Percentiles rank a stretch among this genome's conserved stretches.
These are phyloP conservation scores for Forbesichthys agassizii DNA, from an alignment of 2,113 vertebrate genomes.

Conservation along the genomic window DNA sequence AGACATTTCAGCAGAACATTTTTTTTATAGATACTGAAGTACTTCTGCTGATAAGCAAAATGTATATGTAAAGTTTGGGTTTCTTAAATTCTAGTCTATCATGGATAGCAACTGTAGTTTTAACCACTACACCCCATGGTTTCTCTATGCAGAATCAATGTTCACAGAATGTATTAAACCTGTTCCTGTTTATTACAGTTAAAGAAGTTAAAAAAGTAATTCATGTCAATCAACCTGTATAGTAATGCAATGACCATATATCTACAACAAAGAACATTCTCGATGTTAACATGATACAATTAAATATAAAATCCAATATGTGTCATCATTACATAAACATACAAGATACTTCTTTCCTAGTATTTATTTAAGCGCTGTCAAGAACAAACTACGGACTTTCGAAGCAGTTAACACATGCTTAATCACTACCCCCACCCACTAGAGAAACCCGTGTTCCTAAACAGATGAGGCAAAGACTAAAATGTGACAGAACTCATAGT, in stretches of 20 bases:
- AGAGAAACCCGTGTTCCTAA: no score
- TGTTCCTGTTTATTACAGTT: neutral
- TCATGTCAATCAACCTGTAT: neutral
- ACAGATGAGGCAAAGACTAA: no score
- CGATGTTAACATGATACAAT: constrained; percentile 21
- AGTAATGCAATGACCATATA: neutral
- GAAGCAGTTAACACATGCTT: no score
- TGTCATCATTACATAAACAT: neutral
- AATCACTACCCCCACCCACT: no score
- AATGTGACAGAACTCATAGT: no score
- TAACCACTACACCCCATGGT: constrained; percentile 23
- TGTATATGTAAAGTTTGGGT: neutral
- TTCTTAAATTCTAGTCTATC: neutral
- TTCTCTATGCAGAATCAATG: neutral
- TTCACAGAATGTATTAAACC: constrained; percentile 1
- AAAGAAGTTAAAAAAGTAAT: neutral
- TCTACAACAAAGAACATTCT: constrained; percentile 23
- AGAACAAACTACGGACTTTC: no score
- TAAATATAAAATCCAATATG: constrained; percentile 22
- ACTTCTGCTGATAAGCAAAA: neutral
- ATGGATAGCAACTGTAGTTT: neutral
- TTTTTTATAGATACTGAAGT: neutral
- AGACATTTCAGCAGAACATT: neutral
- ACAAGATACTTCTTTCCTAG: neutral
- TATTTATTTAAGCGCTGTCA: neutral